Conservation (phyloP, 2,113 vertebrate species). For the Anolis carolinensis region DNA sequence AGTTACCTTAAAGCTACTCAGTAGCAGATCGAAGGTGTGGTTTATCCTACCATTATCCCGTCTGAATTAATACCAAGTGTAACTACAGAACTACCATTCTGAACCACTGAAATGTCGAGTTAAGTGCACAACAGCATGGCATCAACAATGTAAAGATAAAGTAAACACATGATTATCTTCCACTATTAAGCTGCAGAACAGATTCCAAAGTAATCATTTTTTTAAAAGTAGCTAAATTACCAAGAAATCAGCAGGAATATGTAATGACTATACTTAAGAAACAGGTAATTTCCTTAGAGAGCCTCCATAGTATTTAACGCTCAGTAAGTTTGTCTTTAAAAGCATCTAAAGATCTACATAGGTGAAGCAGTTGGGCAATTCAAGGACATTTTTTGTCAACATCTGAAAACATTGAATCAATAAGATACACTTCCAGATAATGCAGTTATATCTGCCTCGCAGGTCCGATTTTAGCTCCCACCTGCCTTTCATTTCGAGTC, state of each 20-base stretch:
- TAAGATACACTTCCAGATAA: no score
- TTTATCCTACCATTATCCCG: constrained; percentile 20
- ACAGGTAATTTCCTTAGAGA: constrained; percentile 59
- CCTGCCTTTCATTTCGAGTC: no score
- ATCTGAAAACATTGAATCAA: no score
- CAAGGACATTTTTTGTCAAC: constrained; percentile 12
- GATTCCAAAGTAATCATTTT: constrained; percentile 56
- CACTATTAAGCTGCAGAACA: constrained; percentile 50
- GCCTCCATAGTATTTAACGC: constrained; percentile 27
- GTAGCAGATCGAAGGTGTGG: constrained; percentile 34
- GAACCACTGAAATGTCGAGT: constrained; percentile 57
- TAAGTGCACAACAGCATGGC: constrained; percentile 49
- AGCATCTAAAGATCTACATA: not conserved
- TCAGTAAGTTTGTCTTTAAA: constrained; percentile 36
- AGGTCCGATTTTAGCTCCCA: no score
- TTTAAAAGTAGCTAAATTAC: constrained; percentile 39
- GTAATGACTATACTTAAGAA: constrained; percentile 57
- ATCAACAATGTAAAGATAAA: constrained; percentile 58
- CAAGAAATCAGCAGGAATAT: constrained; percentile 48
- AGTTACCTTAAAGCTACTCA: no score
- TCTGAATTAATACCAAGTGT: constrained; percentile 45
- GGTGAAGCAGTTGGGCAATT: constrained; percentile 10
- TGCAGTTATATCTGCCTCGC: no score
- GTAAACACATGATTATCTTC: constrained; percentile 68
- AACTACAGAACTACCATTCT: constrained; percentile 45